A percentile compares a stretch with the other conserved stretches of the same genome.
Conservation (phyloP, 2,888 invertebrate species). For the Pomacea canaliculata region DNA sequence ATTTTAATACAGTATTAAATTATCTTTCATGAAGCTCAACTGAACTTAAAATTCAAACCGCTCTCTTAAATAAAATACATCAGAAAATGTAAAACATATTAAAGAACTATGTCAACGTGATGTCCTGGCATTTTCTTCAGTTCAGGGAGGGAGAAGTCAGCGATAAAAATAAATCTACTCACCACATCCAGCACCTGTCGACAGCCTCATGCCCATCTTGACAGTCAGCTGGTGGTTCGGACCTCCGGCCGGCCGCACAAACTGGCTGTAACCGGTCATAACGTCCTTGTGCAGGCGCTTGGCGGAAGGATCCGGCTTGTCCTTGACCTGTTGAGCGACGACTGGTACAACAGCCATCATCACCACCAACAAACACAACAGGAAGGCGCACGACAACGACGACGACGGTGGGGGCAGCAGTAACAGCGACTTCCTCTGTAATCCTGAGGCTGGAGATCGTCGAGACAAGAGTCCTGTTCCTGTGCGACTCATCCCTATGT, state of each 20-base stretch:
- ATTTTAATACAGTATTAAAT: too few species aligned
- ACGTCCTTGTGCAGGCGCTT: slow-evolving; percentile 96
- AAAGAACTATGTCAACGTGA: too few species aligned
- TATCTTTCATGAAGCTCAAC: too few species aligned
- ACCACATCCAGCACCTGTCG: slow-evolving; percentile 98
- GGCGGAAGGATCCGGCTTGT: slow-evolving; percentile 80
- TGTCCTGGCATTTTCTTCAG: too few species aligned
- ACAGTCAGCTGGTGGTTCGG: slow-evolving; percentile 92
- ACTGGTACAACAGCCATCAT: background rate
- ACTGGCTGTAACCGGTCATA: slow-evolving; percentile 88
- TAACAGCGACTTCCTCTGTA: background rate
- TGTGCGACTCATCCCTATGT: background rate
- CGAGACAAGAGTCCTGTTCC: background rate
- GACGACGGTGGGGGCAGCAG: background rate
- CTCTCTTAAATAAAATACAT: too few species aligned
- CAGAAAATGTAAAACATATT: too few species aligned
- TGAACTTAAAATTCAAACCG: too few species aligned
- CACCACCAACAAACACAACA: slow-evolving; percentile 7
- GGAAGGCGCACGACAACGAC: background rate
- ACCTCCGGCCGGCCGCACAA: slow-evolving; percentile 93
- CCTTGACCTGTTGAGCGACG: background rate
- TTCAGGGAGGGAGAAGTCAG: too few species aligned
- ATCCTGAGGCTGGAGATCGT: background rate
- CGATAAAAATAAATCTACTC: slow-evolving; percentile 71
- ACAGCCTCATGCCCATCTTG: slow-evolving; percentile 90